Percentiles rank a stretch among this genome's conserved stretches.
These are phyloP conservation scores for Phocoena phocoena DNA, from an alignment of 2,113 vertebrate species.

Conservation along the genomic window DNA sequence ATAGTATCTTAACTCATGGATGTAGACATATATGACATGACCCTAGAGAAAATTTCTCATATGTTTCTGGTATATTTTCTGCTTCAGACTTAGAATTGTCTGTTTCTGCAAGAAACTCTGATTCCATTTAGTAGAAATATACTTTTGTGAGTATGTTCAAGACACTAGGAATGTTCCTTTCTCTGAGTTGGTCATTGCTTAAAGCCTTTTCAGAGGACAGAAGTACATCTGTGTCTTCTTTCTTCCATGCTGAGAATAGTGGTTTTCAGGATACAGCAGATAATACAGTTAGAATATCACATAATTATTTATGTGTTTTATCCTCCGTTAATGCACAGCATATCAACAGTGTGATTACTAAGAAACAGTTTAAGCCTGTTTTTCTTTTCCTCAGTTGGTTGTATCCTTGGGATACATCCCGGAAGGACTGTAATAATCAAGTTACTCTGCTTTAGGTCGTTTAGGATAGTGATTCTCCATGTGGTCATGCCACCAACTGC, in stretches of 20 bases:
- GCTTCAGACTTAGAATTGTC: not conserved
- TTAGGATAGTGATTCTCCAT: not conserved
- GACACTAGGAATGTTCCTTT: not conserved
- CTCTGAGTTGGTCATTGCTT: not conserved
- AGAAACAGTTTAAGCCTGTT: not conserved
- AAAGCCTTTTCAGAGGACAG: not conserved
- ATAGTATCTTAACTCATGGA: not conserved
- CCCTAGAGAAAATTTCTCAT: not conserved
- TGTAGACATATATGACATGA: not conserved
- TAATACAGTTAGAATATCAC: not conserved
- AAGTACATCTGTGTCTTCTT: not conserved
- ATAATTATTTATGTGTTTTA: not conserved
- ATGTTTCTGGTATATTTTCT: not conserved
- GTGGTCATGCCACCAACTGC: not conserved
- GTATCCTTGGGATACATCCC: not conserved
- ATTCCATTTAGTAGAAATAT: not conserved
- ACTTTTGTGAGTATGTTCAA: not conserved
- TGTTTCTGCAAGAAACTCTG: not conserved
- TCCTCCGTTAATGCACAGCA: not conserved
- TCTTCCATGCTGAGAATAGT: not conserved
- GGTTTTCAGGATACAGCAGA: not conserved
- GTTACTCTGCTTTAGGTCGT: not conserved
- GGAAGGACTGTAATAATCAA: not conserved
- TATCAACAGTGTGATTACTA: not conserved
- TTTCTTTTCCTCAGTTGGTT: not conserved